phyloP scores from a whole-genome alignment of 2,797 vertebrate genomes.

The Coreius guichenoti region DNA sequence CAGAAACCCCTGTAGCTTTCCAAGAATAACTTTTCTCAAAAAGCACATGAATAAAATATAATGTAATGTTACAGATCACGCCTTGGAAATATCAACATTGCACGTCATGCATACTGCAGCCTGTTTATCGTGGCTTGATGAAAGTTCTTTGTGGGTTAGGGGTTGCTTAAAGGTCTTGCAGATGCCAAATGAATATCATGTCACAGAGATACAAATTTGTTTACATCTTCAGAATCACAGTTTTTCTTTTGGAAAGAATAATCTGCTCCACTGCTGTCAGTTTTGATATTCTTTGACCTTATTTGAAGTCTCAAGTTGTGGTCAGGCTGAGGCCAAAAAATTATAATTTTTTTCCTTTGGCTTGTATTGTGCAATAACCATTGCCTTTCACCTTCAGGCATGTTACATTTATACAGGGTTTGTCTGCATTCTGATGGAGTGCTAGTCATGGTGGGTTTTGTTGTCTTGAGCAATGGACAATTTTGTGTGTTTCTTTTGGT shows the following conservation, averaged over 20 bases:
- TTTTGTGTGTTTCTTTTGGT: conserved; percentile 40
- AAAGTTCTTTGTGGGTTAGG: conserved; percentile 36
- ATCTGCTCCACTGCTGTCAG: not conserved
- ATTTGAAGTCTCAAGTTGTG: conserved; percentile 5
- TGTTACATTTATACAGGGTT: conserved; percentile 22
- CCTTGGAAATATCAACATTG: conserved; percentile 45
- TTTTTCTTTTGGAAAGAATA: conserved; percentile 8
- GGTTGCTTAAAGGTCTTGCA: conserved; percentile 32
- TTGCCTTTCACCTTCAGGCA: conserved; percentile 37
- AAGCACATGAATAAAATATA: conserved; percentile 60
- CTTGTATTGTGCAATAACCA: conserved; percentile 28
- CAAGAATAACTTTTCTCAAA: conserved; percentile 50
- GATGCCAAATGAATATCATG: conserved; percentile 16
- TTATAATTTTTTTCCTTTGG: not conserved
- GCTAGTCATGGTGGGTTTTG: conserved; percentile 45
- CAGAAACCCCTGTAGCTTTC: conserved; percentile 8
- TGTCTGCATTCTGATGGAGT: conserved; percentile 28
- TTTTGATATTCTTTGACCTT: conserved; percentile 7
- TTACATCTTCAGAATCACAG: not conserved
- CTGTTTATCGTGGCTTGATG: conserved; percentile 42
- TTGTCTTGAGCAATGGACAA: conserved; percentile 42
- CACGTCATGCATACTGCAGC: conserved; percentile 43
- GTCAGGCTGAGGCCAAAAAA: not conserved
- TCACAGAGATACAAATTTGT: not conserved
- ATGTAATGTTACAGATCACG: conserved; percentile 46